Conservation (phyloP, 2,888 invertebrate species). For the Cephus rjabovi region DNA sequence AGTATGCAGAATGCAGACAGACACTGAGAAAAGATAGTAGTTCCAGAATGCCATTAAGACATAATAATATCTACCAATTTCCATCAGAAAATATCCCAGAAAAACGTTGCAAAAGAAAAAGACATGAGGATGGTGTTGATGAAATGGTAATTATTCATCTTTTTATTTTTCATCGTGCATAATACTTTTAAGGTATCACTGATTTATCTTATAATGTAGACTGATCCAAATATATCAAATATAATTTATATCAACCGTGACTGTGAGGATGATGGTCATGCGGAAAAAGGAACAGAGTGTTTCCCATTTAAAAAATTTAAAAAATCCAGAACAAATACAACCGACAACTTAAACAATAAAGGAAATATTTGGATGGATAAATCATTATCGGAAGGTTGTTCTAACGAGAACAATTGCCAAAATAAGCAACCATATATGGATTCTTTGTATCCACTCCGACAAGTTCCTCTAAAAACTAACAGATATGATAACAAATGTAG, state of each 20-base stretch:
- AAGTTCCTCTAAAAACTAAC: not conserved
- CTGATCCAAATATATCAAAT: constrained; percentile 14
- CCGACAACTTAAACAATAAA: constrained; percentile 6
- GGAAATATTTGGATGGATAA: not conserved
- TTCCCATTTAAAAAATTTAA: constrained; percentile 31
- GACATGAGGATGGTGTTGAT: constrained; percentile 33
- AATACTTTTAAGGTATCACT: not conserved
- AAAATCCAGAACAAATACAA: constrained; percentile 22
- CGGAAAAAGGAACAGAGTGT: constrained; percentile 27
- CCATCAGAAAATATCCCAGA: constrained; percentile 43
- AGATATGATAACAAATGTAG: not conserved
- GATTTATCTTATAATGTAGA: not conserved
- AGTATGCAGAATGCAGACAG: constrained; percentile 71
- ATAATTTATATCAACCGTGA: constrained; percentile 33
- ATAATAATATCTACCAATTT: constrained; percentile 70
- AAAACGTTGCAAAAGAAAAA: constrained; percentile 42
- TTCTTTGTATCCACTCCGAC: constrained; percentile 19
- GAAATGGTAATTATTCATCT: constrained; percentile 11
- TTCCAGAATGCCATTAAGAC: constrained; percentile 72
- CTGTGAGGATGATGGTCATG: constrained; percentile 33
- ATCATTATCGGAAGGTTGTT: constrained; percentile 10
- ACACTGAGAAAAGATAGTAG: constrained; percentile 76
- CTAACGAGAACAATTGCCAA: constrained; percentile 6
- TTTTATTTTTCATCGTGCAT: constrained; percentile 1
- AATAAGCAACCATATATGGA: constrained; percentile 13